These are phyloP conservation scores for Vimba vimba DNA, from an alignment of 2,113 vertebrate species.

Conservation along the genomic window DNA sequence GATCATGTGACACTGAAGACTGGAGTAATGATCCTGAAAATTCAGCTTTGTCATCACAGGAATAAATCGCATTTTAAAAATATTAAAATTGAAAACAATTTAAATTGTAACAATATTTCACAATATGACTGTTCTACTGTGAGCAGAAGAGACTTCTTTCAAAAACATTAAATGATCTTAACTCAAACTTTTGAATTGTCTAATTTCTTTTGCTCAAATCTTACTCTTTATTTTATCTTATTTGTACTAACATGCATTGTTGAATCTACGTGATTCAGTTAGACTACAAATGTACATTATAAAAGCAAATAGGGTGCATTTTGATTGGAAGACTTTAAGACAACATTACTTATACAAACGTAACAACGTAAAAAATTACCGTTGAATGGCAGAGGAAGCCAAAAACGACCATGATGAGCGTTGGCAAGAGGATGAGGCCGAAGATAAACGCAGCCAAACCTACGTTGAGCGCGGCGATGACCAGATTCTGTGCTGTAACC, in stretches of 20 bases:
- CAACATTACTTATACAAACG: no score
- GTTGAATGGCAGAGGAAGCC: slow-evolving; percentile 91
- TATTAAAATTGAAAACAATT: not conserved
- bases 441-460: slow-evolving; percentile 77
- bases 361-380: slow-evolving; percentile 62
- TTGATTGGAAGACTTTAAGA: no score
- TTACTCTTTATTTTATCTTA: no score
- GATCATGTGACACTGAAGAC: not conserved
- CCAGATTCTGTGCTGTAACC: slow-evolving; percentile 85
- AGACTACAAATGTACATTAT: no score
- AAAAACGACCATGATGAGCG: slow-evolving; percentile 82
- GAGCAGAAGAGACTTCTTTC: no score
- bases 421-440: slow-evolving; percentile 81
- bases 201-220: no score
- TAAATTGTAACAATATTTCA: not conserved
- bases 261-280: no score
- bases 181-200: no score
- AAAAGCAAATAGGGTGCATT: no score
- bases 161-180: no score
- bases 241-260: no score
- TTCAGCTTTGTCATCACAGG: not conserved
- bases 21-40: not conserved
- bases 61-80: not conserved
- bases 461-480: slow-evolving; percentile 82
- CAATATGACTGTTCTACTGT: no score